Percentiles rank a stretch among this genome's conserved stretches.
Conservation (phyloP, 2,113 vertebrate genomes). For the Accipiter cooperii region DNA sequence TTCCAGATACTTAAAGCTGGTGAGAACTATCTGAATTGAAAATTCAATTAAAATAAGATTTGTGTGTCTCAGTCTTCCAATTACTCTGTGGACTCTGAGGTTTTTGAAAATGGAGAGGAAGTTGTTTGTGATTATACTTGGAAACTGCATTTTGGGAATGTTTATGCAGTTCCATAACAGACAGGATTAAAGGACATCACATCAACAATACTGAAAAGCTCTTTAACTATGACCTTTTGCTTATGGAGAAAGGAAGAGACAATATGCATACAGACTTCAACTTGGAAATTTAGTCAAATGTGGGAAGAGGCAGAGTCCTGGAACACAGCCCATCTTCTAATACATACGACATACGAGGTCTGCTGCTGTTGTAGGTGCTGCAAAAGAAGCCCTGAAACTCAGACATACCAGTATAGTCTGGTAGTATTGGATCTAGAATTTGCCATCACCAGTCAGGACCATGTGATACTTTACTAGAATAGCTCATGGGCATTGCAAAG, state of each 20-base stretch:
- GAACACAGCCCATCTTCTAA: background rate
- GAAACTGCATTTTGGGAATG: background rate
- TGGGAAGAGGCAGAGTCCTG: background rate
- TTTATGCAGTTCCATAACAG: background rate
- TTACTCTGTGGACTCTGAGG: background rate
- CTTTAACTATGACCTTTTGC: background rate
- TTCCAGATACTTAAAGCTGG: background rate
- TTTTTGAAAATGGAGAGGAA: background rate
- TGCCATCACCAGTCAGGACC: background rate
- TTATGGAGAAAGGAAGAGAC: background rate
- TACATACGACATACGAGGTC: rapidly evolving
- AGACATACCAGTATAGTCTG: background rate
- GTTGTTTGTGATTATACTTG: background rate
- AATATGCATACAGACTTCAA: background rate
- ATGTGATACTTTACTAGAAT: background rate
- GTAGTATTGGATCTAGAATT: background rate
- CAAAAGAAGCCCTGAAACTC: background rate
- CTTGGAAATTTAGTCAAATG: background rate
- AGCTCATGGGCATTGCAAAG: background rate
- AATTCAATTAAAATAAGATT: background rate
- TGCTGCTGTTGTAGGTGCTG: background rate
- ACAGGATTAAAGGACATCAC: background rate
- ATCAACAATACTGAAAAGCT: background rate
- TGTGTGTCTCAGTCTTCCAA: background rate
- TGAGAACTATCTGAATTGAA: background rate